phyloP scores from a whole-genome alignment of 2,797 vertebrate species.

The Holocentrus rufus region DNA sequence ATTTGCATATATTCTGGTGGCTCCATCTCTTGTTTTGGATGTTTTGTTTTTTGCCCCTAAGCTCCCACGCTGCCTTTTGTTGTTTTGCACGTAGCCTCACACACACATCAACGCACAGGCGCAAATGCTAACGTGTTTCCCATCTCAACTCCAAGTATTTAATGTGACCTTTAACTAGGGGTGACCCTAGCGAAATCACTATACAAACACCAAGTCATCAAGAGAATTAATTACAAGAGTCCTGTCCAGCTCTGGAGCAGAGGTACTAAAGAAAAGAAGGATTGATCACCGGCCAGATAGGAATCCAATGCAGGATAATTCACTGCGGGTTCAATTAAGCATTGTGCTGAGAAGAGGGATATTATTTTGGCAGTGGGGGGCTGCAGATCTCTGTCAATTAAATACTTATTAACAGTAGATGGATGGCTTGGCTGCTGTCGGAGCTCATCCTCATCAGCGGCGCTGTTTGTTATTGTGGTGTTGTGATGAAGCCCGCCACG shows the following conservation, averaged over 20 bases:
- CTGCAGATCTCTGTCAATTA: slow-evolving; percentile 53
- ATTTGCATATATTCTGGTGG: no score
- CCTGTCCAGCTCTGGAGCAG: not conserved
- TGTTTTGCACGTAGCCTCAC: no score
- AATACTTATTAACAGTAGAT: slow-evolving; percentile 34
- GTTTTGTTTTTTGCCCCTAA: no score
- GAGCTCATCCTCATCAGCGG: slow-evolving; percentile 27
- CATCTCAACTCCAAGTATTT: slow-evolving; percentile 32
- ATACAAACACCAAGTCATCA: slow-evolving; percentile 34
- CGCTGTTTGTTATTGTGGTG: slow-evolving; percentile 23
- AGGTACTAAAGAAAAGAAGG: not conserved
- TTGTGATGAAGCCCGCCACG: not conserved
- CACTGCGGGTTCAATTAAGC: slow-evolving; percentile 41
- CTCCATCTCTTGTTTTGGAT: no score
- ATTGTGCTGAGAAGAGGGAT: slow-evolving; percentile 41
- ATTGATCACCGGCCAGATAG: slow-evolving; percentile 50
- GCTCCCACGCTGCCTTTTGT: no score
- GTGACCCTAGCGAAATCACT: slow-evolving; percentile 35
- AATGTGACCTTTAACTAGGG: slow-evolving; percentile 34
- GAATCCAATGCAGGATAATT: slow-evolving; percentile 36
- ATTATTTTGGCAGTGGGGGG: slow-evolving; percentile 34
- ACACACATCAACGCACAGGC: not conserved
- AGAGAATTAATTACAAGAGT: slow-evolving; percentile 35
- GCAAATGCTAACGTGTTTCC: no score
- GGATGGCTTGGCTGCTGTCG: slow-evolving; percentile 22